phyloP scores from a whole-genome alignment of 2,888 invertebrate genomes.

The Pantelozetes paolii region DNA sequence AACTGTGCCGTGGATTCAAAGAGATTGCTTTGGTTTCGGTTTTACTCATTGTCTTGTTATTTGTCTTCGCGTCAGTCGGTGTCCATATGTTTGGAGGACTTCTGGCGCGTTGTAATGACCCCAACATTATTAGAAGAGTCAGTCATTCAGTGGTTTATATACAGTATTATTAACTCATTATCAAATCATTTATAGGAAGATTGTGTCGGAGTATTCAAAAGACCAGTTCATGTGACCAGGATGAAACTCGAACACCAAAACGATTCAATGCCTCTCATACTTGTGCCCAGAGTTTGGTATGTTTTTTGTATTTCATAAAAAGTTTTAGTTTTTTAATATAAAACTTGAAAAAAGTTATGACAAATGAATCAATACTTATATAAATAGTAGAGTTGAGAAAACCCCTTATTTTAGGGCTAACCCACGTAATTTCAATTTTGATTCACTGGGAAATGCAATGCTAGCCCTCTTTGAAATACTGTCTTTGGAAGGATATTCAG shows the following conservation, averaged over 20 bases:
- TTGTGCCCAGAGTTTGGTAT: constrained; percentile 94
- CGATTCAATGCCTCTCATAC: constrained; percentile 86
- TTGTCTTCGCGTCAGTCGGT: constrained; percentile 98
- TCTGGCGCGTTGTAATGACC: constrained; percentile 94
- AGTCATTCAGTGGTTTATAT: constrained; percentile 13
- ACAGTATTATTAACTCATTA: neutral
- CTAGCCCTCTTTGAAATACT: constrained; percentile 55
- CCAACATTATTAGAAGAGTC: constrained; percentile 62
- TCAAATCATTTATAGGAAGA: constrained; percentile 61
- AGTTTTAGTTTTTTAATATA: no score
- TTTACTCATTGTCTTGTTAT: constrained; percentile 91
- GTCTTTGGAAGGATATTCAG: constrained; percentile 56
- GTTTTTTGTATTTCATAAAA: constrained; percentile 48
- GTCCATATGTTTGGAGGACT: constrained; percentile 96
- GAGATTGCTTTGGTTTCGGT: constrained; percentile 97
- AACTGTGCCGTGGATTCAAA: constrained; percentile 95
- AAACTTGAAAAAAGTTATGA: no score
- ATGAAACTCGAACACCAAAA: constrained; percentile 84
- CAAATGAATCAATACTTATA: no score
- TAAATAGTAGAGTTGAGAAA: no score
- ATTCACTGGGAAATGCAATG: constrained; percentile 55
- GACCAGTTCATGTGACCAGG: constrained; percentile 93
- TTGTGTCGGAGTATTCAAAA: constrained; percentile 90
- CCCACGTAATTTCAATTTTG: constrained; percentile 57
- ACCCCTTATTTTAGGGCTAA: constrained; percentile 52